phyloP scores from a whole-genome alignment of 2,113 vertebrate genomes.

The Hucho hucho region DNA sequence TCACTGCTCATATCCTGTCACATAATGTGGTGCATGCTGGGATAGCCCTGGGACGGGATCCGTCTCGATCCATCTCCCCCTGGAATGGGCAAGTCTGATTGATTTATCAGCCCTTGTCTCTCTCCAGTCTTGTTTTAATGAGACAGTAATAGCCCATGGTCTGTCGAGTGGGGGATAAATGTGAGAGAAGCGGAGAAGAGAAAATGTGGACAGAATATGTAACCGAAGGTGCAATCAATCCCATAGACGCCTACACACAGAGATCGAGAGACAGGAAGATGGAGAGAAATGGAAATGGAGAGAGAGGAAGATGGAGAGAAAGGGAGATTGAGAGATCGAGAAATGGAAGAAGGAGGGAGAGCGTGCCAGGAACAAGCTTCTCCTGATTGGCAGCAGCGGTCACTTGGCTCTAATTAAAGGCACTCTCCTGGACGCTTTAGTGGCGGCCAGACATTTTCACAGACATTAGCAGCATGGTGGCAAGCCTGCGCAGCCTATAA shows the following conservation, averaged over 20 bases:
- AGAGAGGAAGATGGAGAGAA: conserved; percentile 27
- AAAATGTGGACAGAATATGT: conserved; percentile 68
- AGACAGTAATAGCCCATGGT: conserved; percentile 73
- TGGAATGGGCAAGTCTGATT: conserved; percentile 69
- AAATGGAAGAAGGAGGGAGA: neutral
- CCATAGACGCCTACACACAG: conserved; percentile 35
- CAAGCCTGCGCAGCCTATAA: conserved; percentile 53
- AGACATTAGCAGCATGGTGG: conserved; percentile 57
- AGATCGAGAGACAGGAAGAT: conserved; percentile 18
- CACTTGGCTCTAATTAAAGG: conserved; percentile 68
- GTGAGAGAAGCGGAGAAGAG: conserved; percentile 47
- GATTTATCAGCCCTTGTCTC: conserved; percentile 70
- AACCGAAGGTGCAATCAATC: conserved; percentile 62
- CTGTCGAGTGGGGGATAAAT: conserved; percentile 31
- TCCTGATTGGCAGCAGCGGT: conserved; percentile 65
- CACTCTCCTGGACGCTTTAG: conserved; percentile 60
- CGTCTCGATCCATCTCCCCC: conserved; percentile 64
- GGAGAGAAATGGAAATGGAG: conserved; percentile 19
- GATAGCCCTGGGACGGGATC: conserved; percentile 59
- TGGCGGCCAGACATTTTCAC: conserved; percentile 62
- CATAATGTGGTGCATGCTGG: conserved; percentile 61
- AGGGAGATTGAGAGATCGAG: conserved; percentile 3
- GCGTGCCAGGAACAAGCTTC: conserved; percentile 8
- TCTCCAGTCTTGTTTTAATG: conserved; percentile 70
- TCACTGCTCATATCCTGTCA: conserved; percentile 59